Evolutionary conservation across 2,113 vertebrate genomes (phyloP), one percentile per base, ranked within the genome.

Genomic region (Gopherus evgoodei): DNA sequence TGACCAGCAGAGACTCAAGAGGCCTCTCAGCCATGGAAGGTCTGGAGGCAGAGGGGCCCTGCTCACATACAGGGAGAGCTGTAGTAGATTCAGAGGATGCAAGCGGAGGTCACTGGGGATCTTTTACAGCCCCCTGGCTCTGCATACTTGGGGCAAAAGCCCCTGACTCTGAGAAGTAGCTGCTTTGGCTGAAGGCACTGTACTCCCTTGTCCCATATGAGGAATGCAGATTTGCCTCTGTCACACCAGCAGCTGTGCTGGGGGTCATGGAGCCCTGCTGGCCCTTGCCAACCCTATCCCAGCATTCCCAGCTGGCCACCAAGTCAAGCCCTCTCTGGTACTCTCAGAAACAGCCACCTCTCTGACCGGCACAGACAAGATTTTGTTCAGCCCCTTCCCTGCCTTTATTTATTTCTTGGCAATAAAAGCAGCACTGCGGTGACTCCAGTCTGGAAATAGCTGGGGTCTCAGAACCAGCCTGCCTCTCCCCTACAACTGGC

Each of bases 21-120:
- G 35, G 21, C 8, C n/a, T n/a, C n/a, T 38, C 35, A 21, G n/a
- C 42, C 75, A 78, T 8, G 75, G 24, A 76, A 24, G 17, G 10
- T 21, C 19, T n/a, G 53, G 31, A 76, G 38, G 44, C 17, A 2
- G 0, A 47, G 59, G 0, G 29, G 35, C 53, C 89, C 85, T 7
- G 56, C 2, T 38, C 75, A 29, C 56, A 3, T 12, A 0, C 1
- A 0, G 2, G 1, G 52, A 12, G 12, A 78, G 19, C 38, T 25
- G 24, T 56, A 80, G 72, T 81, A 94, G 38, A 78, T 12, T 14
- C 38, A 25, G 22, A 78, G 42, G 25, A 47, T 47, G 42, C 42
- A 78, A 78, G 42, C 11, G 3, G 24, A 47, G 44, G 11, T 44
- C 42, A 44, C 72, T 42, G 72, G 72, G 21, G 10, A 76, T 25